Evolutionary conservation across 2,113 vertebrate genomes (phyloP).

Genomic region (Cnemophilus loriae): DNA sequence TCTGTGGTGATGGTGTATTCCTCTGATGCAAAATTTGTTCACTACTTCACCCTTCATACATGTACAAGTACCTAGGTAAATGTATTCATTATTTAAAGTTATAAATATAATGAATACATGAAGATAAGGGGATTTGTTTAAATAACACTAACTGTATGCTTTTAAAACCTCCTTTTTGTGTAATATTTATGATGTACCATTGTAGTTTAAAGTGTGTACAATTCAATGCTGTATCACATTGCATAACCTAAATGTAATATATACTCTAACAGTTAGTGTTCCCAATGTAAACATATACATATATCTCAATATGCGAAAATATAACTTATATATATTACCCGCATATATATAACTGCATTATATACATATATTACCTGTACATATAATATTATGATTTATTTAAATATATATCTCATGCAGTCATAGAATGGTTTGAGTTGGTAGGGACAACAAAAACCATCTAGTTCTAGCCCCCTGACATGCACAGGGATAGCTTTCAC

Average conservation of each 20-base stretch:
- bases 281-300: too few species aligned
- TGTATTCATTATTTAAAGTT: neutral
- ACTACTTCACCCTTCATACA: neutral
- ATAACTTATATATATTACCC: neutral
- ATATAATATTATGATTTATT: neutral
- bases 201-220: neutral
- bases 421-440: neutral
- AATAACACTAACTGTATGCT: neutral
- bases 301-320: neutral
- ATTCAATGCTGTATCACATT: neutral
- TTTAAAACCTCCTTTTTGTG: neutral
- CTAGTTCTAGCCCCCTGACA: neutral
- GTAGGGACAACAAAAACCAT: neutral
- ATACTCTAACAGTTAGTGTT: neutral
- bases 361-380: neutral
- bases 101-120: neutral
- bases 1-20: neutral
- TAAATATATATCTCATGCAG: too few species aligned
- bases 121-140: neutral
- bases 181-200: neutral
- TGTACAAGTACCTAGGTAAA: neutral
- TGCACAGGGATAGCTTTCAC: neutral
- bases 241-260: neutral
- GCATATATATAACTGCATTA: neutral
- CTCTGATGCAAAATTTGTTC: neutral